Evolutionary conservation across 2,888 invertebrate genomes (phyloP), one percentile per base, ranked within the genome.

Genomic region (Sisyra nigra): DNA sequence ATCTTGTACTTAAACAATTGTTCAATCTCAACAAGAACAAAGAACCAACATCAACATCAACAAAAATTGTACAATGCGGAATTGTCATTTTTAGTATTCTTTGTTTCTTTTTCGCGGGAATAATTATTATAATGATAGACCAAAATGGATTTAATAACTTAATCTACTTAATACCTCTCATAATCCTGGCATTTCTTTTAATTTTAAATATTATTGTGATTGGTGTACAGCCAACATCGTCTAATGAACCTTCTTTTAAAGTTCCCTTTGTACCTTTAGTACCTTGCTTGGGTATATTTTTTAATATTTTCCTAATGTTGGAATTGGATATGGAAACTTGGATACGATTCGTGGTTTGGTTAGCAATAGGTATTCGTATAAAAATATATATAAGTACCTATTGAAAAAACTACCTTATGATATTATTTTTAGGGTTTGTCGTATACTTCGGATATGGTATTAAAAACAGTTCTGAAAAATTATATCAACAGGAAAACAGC

Each of bases 301-400:
- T 87, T 55, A 94, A 94, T 64, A 65, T 89, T 41, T 91, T 89
- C 62, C 68, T 94, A 42, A 93, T 93, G 92, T 72, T 87, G 53
- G 85, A 89, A 64, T 66, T 94, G 47, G 85, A 88, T 57, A 53
- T 69, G 40, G 72, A 76, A 54, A 93, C 93, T 2, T 93, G 93
- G 93, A 74, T 89, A 45, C 70, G 92, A 54, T 92, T 93, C 64
- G 66, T 72, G 42, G 70, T 85, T 11, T 94, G 93, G 93, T 71
- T 94, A 51, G 56, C 68, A 6, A 65, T 91, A 46, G 93, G 92
- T 72, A 56, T n/a, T n/a, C n/a, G n/a, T n/a, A n/a, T n/a, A n/a
- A n/a, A n/a, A n/a, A n/a, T n/a, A n/a, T n/a, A n/a, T n/a, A n/a
- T n/a, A n/a, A n/a, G n/a, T n/a, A n/a, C n/a, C n/a, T n/a, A n/a